Evolutionary conservation across 2,797 vertebrate species (phyloP), one percentile per base, ranked within the genome.

Genomic region (Xerus rutilus): DNA sequence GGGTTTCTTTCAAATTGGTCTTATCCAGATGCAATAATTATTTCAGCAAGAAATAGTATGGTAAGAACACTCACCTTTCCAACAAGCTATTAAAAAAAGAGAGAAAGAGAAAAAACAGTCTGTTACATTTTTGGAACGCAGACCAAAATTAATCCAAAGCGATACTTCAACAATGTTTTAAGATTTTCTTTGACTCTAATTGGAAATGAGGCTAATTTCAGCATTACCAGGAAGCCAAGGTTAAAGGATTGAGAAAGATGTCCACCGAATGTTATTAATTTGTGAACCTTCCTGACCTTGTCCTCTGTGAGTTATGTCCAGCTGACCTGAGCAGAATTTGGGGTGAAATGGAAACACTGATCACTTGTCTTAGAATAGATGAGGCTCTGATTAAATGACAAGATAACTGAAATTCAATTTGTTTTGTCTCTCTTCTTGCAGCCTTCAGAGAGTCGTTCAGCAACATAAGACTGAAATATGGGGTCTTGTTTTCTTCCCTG

Each of bases 41-140:
- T n/a, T 69, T 92, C 70, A 86, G 9, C 32, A 72, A 88, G 39
- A 72, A 45, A 72, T 7, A 69, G 14, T 25, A 67, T 20, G 8
- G 23, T 57, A 39, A 90, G 83, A 88, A 85, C 12, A 97, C 98
- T 97, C 74, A 98, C 98, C 96, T 97, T 94, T 25, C 95, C 97
- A 98, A 72, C 97, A 98, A 73, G 97, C 98, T 98, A 49, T 70
- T 59, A 5, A 17, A 15, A 64, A 94, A 83, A 35, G 28, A 85
- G 30, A 94, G 2, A 94, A 35, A 90, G 12, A 92, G 52, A 93
- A 30, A 78, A 15, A 49, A 69, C 15, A 64, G 5, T 35, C 6
- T 9, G 69, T 92, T 93, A 85, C 11, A 21, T 62, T 93, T 96
- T 91, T 64, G n/a, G n/a, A 76, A 95, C 7, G 72, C 62, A 73